These are phyloP conservation scores for Stenodera caucasica DNA, from an alignment of 2,888 invertebrate species.

Conservation along the genomic window DNA sequence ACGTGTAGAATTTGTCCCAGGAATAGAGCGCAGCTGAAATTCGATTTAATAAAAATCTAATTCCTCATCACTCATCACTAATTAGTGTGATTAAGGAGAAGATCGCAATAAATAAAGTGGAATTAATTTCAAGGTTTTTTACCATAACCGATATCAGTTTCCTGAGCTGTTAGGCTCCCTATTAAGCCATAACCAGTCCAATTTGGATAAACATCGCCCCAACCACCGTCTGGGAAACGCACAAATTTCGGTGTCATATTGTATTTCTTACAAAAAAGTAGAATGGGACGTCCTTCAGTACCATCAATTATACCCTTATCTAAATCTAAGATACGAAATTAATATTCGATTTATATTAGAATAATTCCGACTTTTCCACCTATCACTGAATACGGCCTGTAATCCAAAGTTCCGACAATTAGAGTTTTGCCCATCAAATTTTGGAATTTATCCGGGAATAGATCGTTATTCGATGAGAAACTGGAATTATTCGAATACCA, in stretches of 20 bases:
- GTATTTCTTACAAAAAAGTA: constrained; percentile 56
- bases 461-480: constrained; percentile 30
- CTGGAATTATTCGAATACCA: constrained; percentile 37
- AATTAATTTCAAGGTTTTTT: no score
- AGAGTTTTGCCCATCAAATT: constrained; percentile 46
- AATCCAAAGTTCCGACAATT: constrained; percentile 60
- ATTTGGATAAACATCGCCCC: constrained; percentile 68
- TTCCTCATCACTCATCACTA: no score
- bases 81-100: no score
- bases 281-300: constrained; percentile 56
- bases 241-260: constrained; percentile 54
- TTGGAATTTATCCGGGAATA: constrained; percentile 42
- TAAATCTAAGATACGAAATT: constrained; percentile 7
- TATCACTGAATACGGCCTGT: constrained; percentile 61
- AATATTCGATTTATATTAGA: no score
- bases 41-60: background rate
- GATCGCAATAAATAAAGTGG: no score
- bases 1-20: constrained; percentile 63
- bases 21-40: constrained; percentile 58
- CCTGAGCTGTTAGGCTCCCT: constrained; percentile 62
- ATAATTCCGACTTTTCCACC: constrained; percentile 25
- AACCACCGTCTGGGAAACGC: constrained; percentile 60
- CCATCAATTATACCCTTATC: constrained; percentile 57
- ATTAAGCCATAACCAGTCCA: constrained; percentile 65
- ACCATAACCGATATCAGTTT: constrained; percentile 64